Percentiles rank a stretch among this genome's conserved stretches.
Conservation (phyloP, 1,140 invertebrate genomes). For the Drosophila kohkoa region DNA sequence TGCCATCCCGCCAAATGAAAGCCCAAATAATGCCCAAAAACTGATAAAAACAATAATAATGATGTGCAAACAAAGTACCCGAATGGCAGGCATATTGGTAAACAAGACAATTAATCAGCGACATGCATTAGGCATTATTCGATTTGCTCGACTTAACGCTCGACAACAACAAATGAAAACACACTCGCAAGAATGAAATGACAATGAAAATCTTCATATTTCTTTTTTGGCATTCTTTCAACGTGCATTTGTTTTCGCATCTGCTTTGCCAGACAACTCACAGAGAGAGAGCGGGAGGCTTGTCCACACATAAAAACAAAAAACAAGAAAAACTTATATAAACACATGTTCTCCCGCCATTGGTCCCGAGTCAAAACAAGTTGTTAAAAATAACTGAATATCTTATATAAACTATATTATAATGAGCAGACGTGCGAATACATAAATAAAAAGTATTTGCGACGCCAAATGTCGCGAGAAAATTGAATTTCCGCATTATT, state of each 20-base stretch:
- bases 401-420: constrained; percentile 14
- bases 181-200: not conserved
- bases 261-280: constrained; percentile 2
- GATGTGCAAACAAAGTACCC: not conserved
- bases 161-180: not conserved
- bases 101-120: constrained; percentile 71
- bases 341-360: constrained; percentile 18
- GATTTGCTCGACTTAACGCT: constrained; percentile 43
- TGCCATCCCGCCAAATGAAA: constrained; percentile 8
- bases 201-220: constrained; percentile 15
- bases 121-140: constrained; percentile 50
- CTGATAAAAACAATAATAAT: constrained; percentile 33
- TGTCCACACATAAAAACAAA: constrained; percentile 10
- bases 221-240: constrained; percentile 32
- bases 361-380: constrained; percentile 26
- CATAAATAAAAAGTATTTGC: not conserved
- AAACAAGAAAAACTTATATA: too few species aligned
- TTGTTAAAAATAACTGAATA: constrained; percentile 36
- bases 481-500: constrained; percentile 13
- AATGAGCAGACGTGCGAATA: not conserved
- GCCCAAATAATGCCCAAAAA: constrained; percentile 41
- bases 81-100: constrained; percentile 36
- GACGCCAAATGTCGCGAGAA: not conserved
- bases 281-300: constrained; percentile 15
- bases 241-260: constrained; percentile 25